A percentile compares a stretch with the other conserved stretches of the same genome.
phyloP scores from a whole-genome alignment of 2,113 vertebrate species.

The Leptosomus discolor region DNA sequence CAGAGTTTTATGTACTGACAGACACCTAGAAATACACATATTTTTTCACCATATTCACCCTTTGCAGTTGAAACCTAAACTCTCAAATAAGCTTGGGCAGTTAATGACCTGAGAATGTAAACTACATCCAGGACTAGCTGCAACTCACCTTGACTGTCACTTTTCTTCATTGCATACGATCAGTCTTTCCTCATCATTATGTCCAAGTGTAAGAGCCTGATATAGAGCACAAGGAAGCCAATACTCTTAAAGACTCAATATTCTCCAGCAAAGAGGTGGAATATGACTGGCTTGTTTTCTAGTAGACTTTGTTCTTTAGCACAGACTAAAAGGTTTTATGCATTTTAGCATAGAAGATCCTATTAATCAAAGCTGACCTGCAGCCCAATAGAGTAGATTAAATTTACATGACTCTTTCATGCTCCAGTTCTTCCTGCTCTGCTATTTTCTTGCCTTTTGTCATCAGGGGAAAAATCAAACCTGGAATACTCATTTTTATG shows the following conservation, averaged over 20 bases:
- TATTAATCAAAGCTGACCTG: neutral
- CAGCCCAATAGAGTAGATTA: neutral
- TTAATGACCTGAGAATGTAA: neutral
- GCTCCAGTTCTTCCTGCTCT: neutral
- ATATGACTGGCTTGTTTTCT: neutral
- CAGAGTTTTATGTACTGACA: neutral
- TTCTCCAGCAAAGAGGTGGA: neutral
- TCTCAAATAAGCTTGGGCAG: neutral
- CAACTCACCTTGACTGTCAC: neutral
- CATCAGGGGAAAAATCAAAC: neutral
- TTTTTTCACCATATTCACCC: neutral
- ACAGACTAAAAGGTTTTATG: neutral
- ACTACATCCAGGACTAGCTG: neutral
- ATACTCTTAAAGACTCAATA: neutral
- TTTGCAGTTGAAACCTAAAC: neutral
- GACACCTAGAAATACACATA: neutral
- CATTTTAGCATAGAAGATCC: neutral
- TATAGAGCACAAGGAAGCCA: neutral
- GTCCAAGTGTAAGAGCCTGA: neutral
- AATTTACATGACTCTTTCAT: neutral
- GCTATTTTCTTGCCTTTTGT: neutral
- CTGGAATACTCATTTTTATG: neutral
- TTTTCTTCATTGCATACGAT: neutral
- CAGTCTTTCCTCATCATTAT: neutral
- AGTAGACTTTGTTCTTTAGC: neutral